Evolutionary conservation across 2,888 invertebrate species (phyloP), one percentile per base, ranked within the genome.

Genomic region (Tetranychus piercei): DNA sequence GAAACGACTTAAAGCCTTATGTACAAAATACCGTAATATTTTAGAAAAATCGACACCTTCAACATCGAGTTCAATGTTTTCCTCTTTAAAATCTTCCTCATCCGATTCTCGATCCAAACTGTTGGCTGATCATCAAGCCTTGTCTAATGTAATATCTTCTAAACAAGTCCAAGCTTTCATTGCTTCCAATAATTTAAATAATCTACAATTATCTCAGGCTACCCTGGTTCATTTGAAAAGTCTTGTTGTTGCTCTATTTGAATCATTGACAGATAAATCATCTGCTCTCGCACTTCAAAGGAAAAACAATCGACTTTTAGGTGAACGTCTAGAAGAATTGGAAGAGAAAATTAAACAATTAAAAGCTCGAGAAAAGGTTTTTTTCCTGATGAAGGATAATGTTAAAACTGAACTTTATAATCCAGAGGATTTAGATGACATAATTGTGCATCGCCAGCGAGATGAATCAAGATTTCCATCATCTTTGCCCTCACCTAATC

Each of bases 231-330:
- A 92, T 82, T 83, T 92, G 70, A 89, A 89, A 80, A 88, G 89
- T 1, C 83, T 92, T 22, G 89, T 91, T 78, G 84, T 88, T 74
- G 90, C 90, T 7, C 83, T 93, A 66, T 85, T 92, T 79, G 92
- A 93, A 81, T 88, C 91, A 72, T 84, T 92, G 65, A 90, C 90
- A 82, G 92, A 93, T 81, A 92, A 92, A 83, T 55, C 71, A 43
- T 45, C 72, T 20, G 74, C 65, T 55, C 44, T 74, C 4, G 43
- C 34, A 6, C 7, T 72, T 23, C 55, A 71, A 20, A 72, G 71
- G 55, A 74, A 74, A 44, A 77, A 76, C 6, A 77, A 76, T 77
- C 91, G 91, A 83, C 90, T 92, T 78, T 83, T 92, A 75, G 92
- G 91, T 1, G 86, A 87, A 76, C 86, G 91, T 82, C 88, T 92